Evolutionary conservation across 1,140 invertebrate genomes (phyloP), one percentile per base, ranked within the genome.

Genomic region (Euborellia annulipes): DNA sequence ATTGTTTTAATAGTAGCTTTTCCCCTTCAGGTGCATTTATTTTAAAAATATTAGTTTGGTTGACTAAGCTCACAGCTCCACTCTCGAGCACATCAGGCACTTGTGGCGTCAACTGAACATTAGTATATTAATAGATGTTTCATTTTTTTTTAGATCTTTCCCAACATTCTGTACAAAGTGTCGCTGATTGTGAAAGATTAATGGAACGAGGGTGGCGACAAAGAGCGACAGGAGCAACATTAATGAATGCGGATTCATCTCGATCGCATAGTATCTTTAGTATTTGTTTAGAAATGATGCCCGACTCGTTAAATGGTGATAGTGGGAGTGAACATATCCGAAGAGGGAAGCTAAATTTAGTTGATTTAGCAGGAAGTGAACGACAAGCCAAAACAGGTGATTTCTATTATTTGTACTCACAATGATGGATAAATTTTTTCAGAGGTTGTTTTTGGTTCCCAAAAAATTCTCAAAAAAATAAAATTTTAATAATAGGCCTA

Each of bases 191-290:
- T 63, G 70, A 80, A 46, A 62, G 63, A 7, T 62, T 89, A 16
- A 85, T 89, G 71, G 72, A 76, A 13, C 63, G 69, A 43, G 85
- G 85, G 0, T 85, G 83, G 68, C 72, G 70, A 27, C 81, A 84
- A 56, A 64, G 85, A 49, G 68, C 80, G 0, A 76, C 77, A 0
- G 85, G 84, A 0, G 77, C 82, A 0, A 89, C 85, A 0, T 68
- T 84, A 30, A 89, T 89, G 85, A 89, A 89, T 59, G 78, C 82
- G 0, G 83, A 85, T 47, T 90, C 85, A 21, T 88, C 84, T 0
- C 69, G 91, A 6, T 76, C 72, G 47, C 90, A 95, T 62, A 88
- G 87, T n/a, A 92, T 95, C 45, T 87, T 95, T 58, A 89, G 83
- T 0, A 77, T 95, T 43, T 79, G 78, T 37, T 65, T 94, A 11